Base-by-base conservation (phyloP, 2,113 vertebrate species). In the Sprattus sprattus region DNA sequence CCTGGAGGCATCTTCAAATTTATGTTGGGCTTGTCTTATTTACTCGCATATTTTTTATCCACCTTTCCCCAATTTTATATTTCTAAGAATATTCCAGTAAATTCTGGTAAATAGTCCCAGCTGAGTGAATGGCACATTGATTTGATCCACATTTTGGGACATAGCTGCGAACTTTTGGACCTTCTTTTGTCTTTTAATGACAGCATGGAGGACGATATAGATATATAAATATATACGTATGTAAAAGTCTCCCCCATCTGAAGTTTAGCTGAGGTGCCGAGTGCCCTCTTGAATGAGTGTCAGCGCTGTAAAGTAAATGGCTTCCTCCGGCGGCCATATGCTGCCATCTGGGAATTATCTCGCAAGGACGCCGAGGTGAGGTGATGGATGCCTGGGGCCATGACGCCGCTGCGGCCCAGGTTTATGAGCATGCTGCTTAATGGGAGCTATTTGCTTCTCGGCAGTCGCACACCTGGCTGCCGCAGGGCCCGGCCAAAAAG, bases 371-470 rank as follows among this genome's bases (percentile, higher is more conserved):
- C 25, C 67, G 15, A 39, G 67, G 81, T n/a, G 84, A 86, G 44
- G 84, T 89, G 88, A 90, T 90, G 85, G 87, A 88, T 89, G 86
- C 84, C 60, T 46, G 16, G 84, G 75, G 67, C 45, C 22, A 45
- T 80, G 81, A 81, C n/a, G 32, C 67, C 39, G 67, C 67, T 4
- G 15, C 5, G 67, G 67, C 25, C 32, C 25, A 85, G 87, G 78
- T 91, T 89, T 89, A 88, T 88, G 86, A 86, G 86, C 78, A 60
- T 50, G 81, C 44, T n/a, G 50, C 75, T 85, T 83, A 88, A 91
- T 89, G 83, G 85, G 82, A 86, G 45, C 84, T 81, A 88, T 88
- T 88, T 85, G 75, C 54, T 60, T 57, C 52, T 81, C 83, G 22
- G 71, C 81, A 49, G 52, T 85, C 80, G 78, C 71, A 45, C 83